Percentiles rank a stretch among this genome's conserved stretches.
These are phyloP conservation scores for Synergus itoensis DNA, from an alignment of 2,888 invertebrate genomes.

Conservation along the genomic window DNA sequence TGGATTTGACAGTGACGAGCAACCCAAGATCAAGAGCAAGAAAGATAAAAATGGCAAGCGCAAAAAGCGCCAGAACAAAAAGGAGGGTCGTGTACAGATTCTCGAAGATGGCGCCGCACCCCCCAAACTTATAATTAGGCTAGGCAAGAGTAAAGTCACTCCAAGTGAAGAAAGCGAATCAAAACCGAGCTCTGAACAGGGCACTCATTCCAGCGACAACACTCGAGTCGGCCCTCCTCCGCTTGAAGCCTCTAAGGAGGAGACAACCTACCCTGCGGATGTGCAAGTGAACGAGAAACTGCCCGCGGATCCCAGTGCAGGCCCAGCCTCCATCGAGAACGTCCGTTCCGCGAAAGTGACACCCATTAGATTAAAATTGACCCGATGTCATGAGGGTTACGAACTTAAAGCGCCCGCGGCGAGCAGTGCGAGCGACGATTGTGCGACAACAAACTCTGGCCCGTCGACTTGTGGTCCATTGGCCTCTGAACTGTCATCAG, in stretches of 20 bases:
- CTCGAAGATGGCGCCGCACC: conserved; percentile 81
- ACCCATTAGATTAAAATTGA: conserved; percentile 91
- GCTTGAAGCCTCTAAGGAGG: conserved; percentile 49
- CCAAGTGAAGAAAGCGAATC: conserved; percentile 39
- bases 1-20: conserved; percentile 85
- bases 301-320: conserved; percentile 72
- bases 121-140: conserved; percentile 88
- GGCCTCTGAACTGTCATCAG: no score
- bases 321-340: conserved; percentile 79
- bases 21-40: conserved; percentile 75
- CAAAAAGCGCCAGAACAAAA: conserved; percentile 78
- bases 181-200: conserved; percentile 17
- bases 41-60: conserved; percentile 80
- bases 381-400: conserved; percentile 89
- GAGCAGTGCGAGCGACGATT: conserved; percentile 57
- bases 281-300: conserved; percentile 65
- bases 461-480: neutral
- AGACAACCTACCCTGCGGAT: conserved; percentile 42
- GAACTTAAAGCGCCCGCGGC: conserved; percentile 76
- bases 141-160: conserved; percentile 77
- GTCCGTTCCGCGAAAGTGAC: conserved; percentile 85
- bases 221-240: conserved; percentile 64
- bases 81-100: conserved; percentile 80
- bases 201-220: conserved; percentile 44
- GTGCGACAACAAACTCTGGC: conserved; percentile 25